A percentile compares a stretch with the other conserved stretches of the same genome.
These are phyloP conservation scores for Tetramorium bicarinatum DNA, from an alignment of 2,888 invertebrate species.

Conservation along the genomic window DNA sequence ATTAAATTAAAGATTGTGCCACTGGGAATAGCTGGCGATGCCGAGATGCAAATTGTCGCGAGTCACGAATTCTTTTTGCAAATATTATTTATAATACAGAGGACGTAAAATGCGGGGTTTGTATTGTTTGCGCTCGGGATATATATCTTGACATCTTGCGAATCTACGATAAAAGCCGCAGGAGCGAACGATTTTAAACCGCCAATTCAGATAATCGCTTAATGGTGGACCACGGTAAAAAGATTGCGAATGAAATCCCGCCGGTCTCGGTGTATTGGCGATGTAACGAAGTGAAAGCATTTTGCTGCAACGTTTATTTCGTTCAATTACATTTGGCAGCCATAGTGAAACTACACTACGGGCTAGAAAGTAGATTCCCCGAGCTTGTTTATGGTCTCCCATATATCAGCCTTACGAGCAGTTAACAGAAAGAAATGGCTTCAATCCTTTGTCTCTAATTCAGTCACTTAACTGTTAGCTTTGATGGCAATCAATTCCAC, in stretches of 20 bases:
- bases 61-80: not conserved
- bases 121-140: not conserved
- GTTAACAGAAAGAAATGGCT: conserved; percentile 76
- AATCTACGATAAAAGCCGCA: not conserved
- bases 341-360: conserved; percentile 63
- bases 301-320: conserved; percentile 74
- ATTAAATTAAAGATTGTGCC: conserved; percentile 7
- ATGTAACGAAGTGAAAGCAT: conserved; percentile 68
- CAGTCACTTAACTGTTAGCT: conserved; percentile 71
- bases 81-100: not conserved
- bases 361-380: conserved; percentile 59
- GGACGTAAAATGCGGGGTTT: not conserved
- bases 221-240: conserved; percentile 9
- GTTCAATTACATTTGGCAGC: conserved; percentile 77
- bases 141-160: not conserved
- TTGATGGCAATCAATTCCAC: not conserved
- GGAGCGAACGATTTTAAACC: not conserved
- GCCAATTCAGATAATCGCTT: conserved; percentile 27
- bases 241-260: conserved; percentile 37
- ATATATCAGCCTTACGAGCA: conserved; percentile 76
- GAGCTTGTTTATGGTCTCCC: conserved; percentile 70
- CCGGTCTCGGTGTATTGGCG: conserved; percentile 12
- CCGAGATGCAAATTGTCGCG: not conserved
- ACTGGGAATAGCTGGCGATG: not conserved
- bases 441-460: conserved; percentile 75